Evolutionary conservation across 23 tunicate species (phyloP), one percentile per base, ranked within the genome.

Genomic region (Aplidium turbinatum): DNA sequence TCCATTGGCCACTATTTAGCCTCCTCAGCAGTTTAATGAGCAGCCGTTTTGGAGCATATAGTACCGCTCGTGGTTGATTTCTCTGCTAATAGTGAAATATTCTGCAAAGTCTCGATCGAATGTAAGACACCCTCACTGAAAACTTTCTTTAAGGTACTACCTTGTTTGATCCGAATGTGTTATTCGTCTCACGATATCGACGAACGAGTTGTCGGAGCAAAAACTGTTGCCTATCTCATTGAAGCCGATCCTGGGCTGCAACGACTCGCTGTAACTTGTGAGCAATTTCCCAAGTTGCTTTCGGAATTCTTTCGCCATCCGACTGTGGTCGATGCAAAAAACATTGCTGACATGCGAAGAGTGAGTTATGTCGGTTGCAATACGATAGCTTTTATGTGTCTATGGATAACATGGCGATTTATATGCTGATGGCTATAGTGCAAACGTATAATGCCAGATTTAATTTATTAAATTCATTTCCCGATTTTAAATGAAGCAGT

Each of bases 81-180:
- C n/a, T n/a, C n/a, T n/a, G n/a, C n/a, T n/a, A n/a, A n/a, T n/a
- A n/a, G n/a, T n/a, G n/a, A n/a, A n/a, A n/a, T n/a, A n/a, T n/a
- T n/a, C n/a, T n/a, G n/a, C n/a, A n/a, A n/a, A n/a, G n/a, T n/a
- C n/a, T n/a, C n/a, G n/a, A n/a, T n/a, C n/a, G n/a, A n/a, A n/a
- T n/a, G n/a, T n/a, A n/a, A n/a, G n/a, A n/a, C n/a, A n/a, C n/a
- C n/a, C n/a, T n/a, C n/a, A n/a, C n/a, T n/a, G n/a, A n/a, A n/a
- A n/a, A n/a, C n/a, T n/a, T n/a, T n/a, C n/a, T n/a, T 54, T 56
- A 67, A 90, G 85, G 89, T 90, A 7, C 58, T 82, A 32, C 90
- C 97, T 11, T 79, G 97, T 57, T 67, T 91, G 38, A 82, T 91
- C 0, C 78, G 97, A 19, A 84, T 91, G 97, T 91, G 97, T 57